Percentiles rank a stretch among this genome's conserved stretches.
phyloP scores from a whole-genome alignment of 2,888 invertebrate species.

The Pammene aurita region DNA sequence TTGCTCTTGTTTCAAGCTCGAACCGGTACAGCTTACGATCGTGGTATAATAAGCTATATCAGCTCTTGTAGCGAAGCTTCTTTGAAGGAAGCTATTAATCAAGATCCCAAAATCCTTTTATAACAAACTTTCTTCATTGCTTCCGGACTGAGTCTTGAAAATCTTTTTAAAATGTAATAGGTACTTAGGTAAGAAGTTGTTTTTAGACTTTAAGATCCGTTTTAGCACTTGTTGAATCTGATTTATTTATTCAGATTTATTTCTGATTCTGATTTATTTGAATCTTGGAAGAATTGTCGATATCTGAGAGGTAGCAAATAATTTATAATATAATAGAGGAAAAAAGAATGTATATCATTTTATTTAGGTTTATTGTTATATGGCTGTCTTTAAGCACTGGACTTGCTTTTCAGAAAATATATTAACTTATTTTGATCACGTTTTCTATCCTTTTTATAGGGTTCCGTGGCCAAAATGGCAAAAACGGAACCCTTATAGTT shows the following conservation, averaged over 20 bases:
- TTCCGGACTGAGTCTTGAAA: neutral
- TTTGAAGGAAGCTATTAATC: conserved; percentile 25
- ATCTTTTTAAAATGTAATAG: conserved; percentile 16
- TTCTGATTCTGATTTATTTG: neutral
- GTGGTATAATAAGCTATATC: conserved; percentile 9
- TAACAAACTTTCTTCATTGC: conserved; percentile 8
- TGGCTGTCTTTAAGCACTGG: too few species aligned
- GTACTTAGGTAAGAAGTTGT: neutral
- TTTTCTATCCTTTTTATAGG: too few species aligned
- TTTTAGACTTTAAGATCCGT: neutral
- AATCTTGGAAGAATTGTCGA: neutral
- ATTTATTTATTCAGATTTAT: neutral
- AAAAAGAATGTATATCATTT: too few species aligned
- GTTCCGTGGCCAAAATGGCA: too few species aligned
- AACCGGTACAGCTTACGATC: neutral
- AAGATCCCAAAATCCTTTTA: conserved; percentile 21
- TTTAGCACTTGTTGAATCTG: conserved; percentile 10
- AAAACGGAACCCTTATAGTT: too few species aligned
- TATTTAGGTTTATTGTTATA: too few species aligned
- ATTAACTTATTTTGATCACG: too few species aligned
- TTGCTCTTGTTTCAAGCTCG: neutral
- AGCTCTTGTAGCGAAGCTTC: conserved; percentile 11
- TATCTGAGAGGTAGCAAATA: too few species aligned
- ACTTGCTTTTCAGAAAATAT: too few species aligned
- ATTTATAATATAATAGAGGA: too few species aligned